Percentiles rank a stretch among this genome's conserved stretches.
phyloP scores from a whole-genome alignment of 2,888 invertebrate species.

The Troides helena region DNA sequence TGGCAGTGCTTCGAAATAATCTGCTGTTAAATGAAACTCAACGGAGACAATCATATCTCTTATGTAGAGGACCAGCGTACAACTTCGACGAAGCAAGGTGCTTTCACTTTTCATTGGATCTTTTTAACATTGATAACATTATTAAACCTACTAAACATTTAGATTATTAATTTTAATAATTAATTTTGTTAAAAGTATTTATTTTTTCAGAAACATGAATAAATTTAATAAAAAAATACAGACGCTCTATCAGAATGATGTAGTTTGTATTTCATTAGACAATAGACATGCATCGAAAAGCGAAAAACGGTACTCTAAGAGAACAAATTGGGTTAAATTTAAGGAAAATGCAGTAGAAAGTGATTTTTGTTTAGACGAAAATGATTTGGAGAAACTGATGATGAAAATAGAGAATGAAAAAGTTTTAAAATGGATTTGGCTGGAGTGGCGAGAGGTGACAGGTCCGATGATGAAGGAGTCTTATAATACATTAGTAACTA shows the following conservation, averaged over 20 bases:
- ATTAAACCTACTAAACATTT: background rate
- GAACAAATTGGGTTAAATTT: background rate
- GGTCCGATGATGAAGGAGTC: conserved; percentile 78
- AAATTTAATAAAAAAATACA: conserved; percentile 75
- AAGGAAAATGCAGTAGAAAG: conserved; percentile 25
- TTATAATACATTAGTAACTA: conserved; percentile 74
- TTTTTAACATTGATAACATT: background rate
- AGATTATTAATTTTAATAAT: background rate
- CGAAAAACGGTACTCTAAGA: background rate
- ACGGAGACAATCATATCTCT: conserved; percentile 76
- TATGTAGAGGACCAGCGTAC: conserved; percentile 83
- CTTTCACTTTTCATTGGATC: background rate
- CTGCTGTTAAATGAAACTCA: conserved; percentile 59
- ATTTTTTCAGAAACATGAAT: conserved; percentile 11
- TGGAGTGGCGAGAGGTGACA: conserved; percentile 83
- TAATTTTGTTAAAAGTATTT: background rate
- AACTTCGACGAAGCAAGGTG: conserved; percentile 71
- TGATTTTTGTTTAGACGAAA: conserved; percentile 79
- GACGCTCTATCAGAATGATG: conserved; percentile 78
- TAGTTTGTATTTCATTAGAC: conserved; percentile 75
- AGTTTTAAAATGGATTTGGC: conserved; percentile 83
- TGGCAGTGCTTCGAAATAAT: conserved; percentile 44
- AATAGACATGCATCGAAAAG: conserved; percentile 37
- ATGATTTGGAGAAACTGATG: conserved; percentile 82
- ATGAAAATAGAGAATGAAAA: conserved; percentile 63